A percentile compares a stretch with the other conserved stretches of the same genome.
Conservation (phyloP, 2,797 vertebrate genomes). For the Otolemur crassicaudatus region DNA sequence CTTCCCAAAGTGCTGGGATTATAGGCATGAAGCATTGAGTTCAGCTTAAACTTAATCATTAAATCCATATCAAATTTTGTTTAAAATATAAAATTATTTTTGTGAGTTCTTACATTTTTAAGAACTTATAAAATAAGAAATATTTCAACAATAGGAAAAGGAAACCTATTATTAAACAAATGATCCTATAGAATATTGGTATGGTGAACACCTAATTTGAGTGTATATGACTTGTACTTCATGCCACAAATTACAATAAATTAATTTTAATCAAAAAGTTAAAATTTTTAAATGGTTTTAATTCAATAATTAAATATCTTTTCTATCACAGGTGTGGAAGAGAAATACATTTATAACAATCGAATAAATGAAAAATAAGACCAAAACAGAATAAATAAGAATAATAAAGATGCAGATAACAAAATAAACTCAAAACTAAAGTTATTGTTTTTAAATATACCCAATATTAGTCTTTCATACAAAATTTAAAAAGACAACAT, state of each 20-base stretch:
- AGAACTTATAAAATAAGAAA: neutral
- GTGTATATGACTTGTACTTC: neutral
- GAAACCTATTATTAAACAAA: neutral
- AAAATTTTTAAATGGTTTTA: neutral
- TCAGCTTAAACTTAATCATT: neutral
- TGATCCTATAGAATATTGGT: neutral
- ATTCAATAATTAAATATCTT: neutral
- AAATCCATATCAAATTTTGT: neutral
- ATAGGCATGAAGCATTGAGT: too few species aligned
- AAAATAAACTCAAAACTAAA: neutral
- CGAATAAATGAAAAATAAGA: neutral
- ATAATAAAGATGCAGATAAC: neutral
- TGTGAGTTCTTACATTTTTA: neutral
- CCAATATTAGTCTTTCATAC: neutral
- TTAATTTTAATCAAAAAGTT: neutral
- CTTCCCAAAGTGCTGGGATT: too few species aligned
- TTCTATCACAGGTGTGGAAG: neutral
- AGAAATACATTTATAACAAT: neutral
- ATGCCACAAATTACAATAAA: neutral
- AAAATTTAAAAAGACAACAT: neutral
- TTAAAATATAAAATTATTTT: neutral
- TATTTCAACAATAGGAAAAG: neutral
- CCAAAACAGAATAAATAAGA: neutral
- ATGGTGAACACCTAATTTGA: neutral
- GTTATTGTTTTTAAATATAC: neutral